Base-by-base conservation (phyloP, 2,888 invertebrate species). In the Ochlodes sylvanus region DNA sequence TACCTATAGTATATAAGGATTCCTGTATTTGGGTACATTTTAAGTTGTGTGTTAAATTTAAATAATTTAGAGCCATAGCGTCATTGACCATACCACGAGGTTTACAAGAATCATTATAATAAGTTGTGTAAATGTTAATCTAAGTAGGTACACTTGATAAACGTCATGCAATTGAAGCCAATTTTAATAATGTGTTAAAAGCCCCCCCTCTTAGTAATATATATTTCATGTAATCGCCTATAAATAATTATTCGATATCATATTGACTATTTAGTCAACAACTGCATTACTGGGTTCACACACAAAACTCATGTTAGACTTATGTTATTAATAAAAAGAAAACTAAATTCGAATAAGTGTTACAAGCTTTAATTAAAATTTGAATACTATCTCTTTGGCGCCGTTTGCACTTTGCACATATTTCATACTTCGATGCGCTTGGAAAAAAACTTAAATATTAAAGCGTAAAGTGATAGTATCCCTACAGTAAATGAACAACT, bases 401-500 rank as follows among this genome's bases (percentile, higher is more conserved):
- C 38, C 38, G 2, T 34, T 7, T 34, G 34, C 32, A 32, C 27
- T 38, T 12, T 12, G 38, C 38, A 12, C 38, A 38, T 38, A 38
- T 12, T 38, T 12, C 3, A 38, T 12, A 38, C 10, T 10, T 9
- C 38, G 3, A 38, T 38, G 10, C 38, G 38, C 38, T 38, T 38
- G 2, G 3, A 55, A 55, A 32, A n/a, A n/a, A 12, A 55, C 4
- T 14, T 32, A n/a, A 44, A 44, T 9, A 34, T 38, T 32, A 34
- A 12, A 6, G 14, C 27, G 12, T 19, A 56, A 76, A 77, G 79
- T 86, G 87, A 88, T 87, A 89, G 88, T 89, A 89, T 89, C 85
- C 85, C 88, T 85, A 82, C 78, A 82, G 80, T 79, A 85, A 85
- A 81, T 79, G 79, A 82, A 82, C 85, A 89, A 88, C 92, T 97